phyloP scores from a whole-genome alignment of 2,113 vertebrate genomes.

The Sterrhoptilus dennistouni region DNA sequence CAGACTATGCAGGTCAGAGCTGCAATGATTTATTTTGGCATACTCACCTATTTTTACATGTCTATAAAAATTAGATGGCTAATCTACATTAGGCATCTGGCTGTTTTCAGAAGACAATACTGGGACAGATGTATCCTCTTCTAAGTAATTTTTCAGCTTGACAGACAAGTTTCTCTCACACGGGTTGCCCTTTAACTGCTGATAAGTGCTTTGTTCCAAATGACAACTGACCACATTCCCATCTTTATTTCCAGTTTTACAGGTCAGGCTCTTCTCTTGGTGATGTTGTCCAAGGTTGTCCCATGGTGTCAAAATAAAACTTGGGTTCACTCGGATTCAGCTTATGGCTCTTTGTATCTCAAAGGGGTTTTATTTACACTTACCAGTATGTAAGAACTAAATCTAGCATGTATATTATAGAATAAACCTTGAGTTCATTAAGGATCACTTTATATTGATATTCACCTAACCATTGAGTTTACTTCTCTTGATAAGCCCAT shows the following conservation, averaged over 20 bases:
- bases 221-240: not conserved
- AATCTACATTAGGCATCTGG: not conserved
- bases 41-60: not conserved
- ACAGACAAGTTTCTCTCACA: not conserved
- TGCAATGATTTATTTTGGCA: slow-evolving; percentile 3
- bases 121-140: not conserved
- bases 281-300: not conserved
- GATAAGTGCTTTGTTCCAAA: not conserved
- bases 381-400: not conserved
- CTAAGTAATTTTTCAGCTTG: not conserved
- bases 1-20: not conserved
- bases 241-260: not conserved
- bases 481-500: not conserved
- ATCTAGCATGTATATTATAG: not conserved
- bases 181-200: not conserved
- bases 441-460: not conserved
- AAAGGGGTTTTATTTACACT: not conserved
- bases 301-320: not conserved
- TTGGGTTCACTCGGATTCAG: not conserved
- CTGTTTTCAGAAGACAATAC: not conserved
- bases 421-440: not conserved
- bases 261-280: not conserved
- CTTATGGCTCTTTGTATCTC: not conserved
- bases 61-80: not conserved
- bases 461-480: not conserved